Conservation (phyloP, 1,140 invertebrate genomes). For the Aphelinus certus region DNA sequence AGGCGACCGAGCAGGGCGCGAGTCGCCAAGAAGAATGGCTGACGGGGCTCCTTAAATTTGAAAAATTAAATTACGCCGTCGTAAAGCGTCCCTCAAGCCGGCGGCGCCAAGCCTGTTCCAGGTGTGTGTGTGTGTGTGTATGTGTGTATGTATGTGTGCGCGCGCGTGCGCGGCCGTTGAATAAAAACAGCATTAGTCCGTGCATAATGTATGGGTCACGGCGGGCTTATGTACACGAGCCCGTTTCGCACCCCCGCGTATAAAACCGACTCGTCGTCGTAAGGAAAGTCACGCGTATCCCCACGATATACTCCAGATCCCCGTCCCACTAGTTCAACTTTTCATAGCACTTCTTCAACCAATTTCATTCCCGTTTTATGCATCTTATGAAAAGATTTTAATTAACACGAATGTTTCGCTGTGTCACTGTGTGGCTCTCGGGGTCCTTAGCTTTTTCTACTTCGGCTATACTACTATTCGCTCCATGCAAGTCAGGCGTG, state of each 20-base stretch:
- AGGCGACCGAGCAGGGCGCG: conserved; percentile 1
- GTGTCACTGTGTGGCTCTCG: too few relatives aligned
- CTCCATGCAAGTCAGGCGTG: too few relatives aligned
- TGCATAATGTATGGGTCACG: conserved; percentile 62
- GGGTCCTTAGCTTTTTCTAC: too few relatives aligned
- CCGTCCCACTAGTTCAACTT: conserved; percentile 1
- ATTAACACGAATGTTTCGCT: conserved; percentile 3
- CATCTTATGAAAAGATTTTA: conserved; percentile 27
- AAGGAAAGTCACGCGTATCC: conserved; percentile 4
- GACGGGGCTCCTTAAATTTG: conserved; percentile 61
- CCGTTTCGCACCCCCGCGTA: conserved; percentile 8
- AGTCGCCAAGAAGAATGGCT: conserved; percentile 44
- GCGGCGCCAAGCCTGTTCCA: not conserved
- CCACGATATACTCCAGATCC: too few relatives aligned
- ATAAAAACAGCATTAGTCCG: conserved; percentile 64
- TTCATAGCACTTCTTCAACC: conserved; percentile 34
- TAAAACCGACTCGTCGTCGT: conserved; percentile 17
- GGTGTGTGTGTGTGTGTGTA: not conserved
- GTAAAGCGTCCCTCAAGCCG: conserved; percentile 51
- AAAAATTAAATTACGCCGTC: conserved; percentile 65
- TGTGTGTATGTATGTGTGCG: conserved; percentile 4
- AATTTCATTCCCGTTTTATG: conserved; percentile 42
- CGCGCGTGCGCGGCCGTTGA: conserved; percentile 45
- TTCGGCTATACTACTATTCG: too few relatives aligned
- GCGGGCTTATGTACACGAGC: conserved; percentile 25